Conservation (phyloP, 1,140 invertebrate genomes). For the Cepaea nemoralis region DNA sequence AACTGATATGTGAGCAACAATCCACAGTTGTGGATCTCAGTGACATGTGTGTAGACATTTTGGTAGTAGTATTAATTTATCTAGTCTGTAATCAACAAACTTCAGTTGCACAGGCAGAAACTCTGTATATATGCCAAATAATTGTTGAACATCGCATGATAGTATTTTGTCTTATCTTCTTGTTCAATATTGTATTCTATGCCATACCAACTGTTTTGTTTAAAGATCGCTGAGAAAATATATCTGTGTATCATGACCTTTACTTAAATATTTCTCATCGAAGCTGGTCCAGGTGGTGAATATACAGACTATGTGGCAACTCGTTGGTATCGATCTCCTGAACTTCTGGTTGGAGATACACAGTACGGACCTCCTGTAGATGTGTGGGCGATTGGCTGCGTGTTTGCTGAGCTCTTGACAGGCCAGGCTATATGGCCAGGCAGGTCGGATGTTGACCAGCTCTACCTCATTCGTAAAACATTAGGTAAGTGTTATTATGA, state of each 20-base stretch:
- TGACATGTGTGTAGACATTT: no score
- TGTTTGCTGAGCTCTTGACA: slow-evolving; percentile 93
- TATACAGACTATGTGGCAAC: slow-evolving; percentile 99
- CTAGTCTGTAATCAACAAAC: no score
- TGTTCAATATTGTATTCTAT: no score
- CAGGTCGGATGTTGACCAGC: slow-evolving; percentile 97
- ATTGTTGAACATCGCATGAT: no score
- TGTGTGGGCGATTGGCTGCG: slow-evolving; percentile 92
- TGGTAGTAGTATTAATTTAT: no score
- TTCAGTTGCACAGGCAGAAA: no score
- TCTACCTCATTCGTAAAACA: slow-evolving; percentile 94
- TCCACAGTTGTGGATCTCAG: no score
- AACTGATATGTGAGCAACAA: no score
- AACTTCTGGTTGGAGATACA: slow-evolving; percentile 96
- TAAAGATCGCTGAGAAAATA: no score
- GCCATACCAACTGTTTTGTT: no score
- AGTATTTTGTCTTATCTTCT: no score
- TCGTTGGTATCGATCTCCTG: slow-evolving; percentile 95
- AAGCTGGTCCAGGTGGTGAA: slow-evolving; percentile 87
- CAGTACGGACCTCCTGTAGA: slow-evolving; percentile 97
- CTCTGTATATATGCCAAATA: no score
- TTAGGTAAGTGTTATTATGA: slow-evolving; percentile 72
- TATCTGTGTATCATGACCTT: not conserved
- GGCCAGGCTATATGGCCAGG: slow-evolving; percentile 88
- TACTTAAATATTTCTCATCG: not conserved